phyloP scores from a whole-genome alignment of 2,888 invertebrate species.

The Agrotis clavis region DNA sequence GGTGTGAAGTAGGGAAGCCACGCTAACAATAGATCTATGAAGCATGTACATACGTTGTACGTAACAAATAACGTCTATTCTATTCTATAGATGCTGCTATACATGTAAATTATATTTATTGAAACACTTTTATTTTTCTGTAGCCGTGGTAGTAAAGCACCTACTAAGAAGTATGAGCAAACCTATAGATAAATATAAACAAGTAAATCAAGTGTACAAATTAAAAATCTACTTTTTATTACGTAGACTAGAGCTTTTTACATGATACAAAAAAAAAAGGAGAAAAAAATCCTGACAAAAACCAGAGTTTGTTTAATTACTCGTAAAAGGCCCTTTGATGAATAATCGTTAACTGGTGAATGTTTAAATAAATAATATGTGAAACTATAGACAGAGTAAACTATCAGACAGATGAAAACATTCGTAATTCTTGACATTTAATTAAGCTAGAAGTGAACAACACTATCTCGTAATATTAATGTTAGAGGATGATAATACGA shows the following conservation, averaged over 20 bases:
- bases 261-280: too few relatives aligned
- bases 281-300: not conserved
- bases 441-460: conserved; percentile 4
- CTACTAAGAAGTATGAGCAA: not conserved
- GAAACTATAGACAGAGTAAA: not conserved
- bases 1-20: not conserved
- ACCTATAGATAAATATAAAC: too few relatives aligned
- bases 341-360: not conserved
- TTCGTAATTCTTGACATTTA: not conserved
- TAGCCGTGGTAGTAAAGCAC: not conserved
- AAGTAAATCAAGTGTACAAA: too few relatives aligned
- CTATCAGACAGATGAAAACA: not conserved
- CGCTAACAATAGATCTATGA: not conserved
- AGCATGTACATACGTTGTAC: not conserved
- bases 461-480: conserved; percentile 3
- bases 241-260: too few relatives aligned
- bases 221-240: too few relatives aligned
- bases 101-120: conserved; percentile 1
- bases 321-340: not conserved
- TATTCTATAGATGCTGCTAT: not conserved
- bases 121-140: not conserved
- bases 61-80: not conserved
- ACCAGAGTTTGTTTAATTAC: not conserved
- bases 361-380: too few relatives aligned
- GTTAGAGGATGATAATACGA: conserved; percentile 30